Conservation (phyloP, 2,797 vertebrate genomes). For the Catharus ustulatus region DNA sequence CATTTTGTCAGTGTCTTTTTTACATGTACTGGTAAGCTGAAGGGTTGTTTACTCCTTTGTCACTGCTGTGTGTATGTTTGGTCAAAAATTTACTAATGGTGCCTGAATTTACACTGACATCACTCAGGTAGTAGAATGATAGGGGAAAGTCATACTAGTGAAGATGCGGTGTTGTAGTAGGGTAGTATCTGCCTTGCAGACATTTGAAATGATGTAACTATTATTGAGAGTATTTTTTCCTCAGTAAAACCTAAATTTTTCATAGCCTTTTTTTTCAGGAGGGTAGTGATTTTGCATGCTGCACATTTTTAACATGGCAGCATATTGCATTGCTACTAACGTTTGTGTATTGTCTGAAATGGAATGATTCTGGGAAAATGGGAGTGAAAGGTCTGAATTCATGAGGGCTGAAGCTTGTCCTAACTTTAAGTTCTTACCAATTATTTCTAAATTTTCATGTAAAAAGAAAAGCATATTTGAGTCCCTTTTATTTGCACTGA, state of each 20-base stretch:
- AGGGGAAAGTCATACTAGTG: constrained; percentile 74
- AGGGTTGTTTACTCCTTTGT: constrained; percentile 78
- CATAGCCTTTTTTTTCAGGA: constrained; percentile 71
- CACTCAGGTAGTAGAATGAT: constrained; percentile 84
- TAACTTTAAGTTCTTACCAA: not conserved
- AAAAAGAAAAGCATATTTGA: not conserved
- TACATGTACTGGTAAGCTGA: constrained; percentile 74
- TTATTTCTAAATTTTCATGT: not conserved
- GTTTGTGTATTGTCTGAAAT: not conserved
- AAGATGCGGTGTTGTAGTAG: constrained; percentile 60
- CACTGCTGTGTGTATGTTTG: constrained; percentile 80
- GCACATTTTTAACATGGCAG: constrained; percentile 38
- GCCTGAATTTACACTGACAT: constrained; percentile 84
- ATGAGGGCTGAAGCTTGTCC: constrained; percentile 3
- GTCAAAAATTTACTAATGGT: constrained; percentile 82
- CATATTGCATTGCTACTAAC: constrained; percentile 17
- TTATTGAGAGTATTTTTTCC: constrained; percentile 73
- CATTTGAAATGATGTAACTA: constrained; percentile 70
- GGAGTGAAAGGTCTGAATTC: constrained; percentile 30
- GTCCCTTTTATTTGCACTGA: not conserved
- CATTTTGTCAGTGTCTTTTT: constrained; percentile 77
- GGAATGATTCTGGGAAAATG: not conserved
- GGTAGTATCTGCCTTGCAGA: constrained; percentile 75
- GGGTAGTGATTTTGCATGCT: constrained; percentile 65
- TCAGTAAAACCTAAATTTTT: constrained; percentile 68